These are phyloP conservation scores for Pangasius mekongensis DNA, from an alignment of 2,797 vertebrate species.

Conservation along the genomic window DNA sequence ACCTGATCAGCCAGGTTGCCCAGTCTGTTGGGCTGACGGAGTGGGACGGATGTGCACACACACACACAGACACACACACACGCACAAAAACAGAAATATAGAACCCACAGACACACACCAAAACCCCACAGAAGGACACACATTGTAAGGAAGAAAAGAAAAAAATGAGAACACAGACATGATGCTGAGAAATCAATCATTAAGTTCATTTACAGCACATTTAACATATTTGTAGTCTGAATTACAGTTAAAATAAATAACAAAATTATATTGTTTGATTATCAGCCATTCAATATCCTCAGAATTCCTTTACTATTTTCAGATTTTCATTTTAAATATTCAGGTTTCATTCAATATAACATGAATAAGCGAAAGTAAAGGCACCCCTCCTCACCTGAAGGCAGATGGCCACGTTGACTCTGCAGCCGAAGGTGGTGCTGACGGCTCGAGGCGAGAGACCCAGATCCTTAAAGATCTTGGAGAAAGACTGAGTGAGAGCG, in stretches of 20 bases:
- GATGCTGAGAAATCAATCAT: slow-evolving; percentile 6
- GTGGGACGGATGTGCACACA: slow-evolving; percentile 78
- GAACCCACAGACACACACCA: slow-evolving; percentile 42
- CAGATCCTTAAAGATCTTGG: slow-evolving; percentile 95
- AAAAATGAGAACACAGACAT: slow-evolving; percentile 28
- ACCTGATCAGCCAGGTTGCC: slow-evolving; percentile 98
- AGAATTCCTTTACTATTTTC: neutral
- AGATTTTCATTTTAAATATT: neutral
- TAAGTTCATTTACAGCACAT: neutral
- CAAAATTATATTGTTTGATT: neutral
- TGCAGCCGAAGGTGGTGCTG: slow-evolving; percentile 96
- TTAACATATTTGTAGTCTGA: neutral
- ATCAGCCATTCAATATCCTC: neutral
- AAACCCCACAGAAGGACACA: slow-evolving; percentile 52
- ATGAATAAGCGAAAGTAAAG: slow-evolving; percentile 7
- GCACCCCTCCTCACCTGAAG: slow-evolving; percentile 83
- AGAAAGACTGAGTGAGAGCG: slow-evolving; percentile 90
- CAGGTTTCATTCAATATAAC: neutral
- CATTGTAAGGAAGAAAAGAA: slow-evolving; percentile 33
- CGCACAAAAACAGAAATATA: slow-evolving; percentile 68
- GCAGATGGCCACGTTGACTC: slow-evolving; percentile 94
- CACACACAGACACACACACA: slow-evolving; percentile 52
- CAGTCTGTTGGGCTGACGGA: slow-evolving; percentile 97
- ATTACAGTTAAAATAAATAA: neutral
- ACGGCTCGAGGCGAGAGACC: slow-evolving; percentile 92